phyloP scores from a whole-genome alignment of 1,140 invertebrate species.

The Trissolcus basalis region DNA sequence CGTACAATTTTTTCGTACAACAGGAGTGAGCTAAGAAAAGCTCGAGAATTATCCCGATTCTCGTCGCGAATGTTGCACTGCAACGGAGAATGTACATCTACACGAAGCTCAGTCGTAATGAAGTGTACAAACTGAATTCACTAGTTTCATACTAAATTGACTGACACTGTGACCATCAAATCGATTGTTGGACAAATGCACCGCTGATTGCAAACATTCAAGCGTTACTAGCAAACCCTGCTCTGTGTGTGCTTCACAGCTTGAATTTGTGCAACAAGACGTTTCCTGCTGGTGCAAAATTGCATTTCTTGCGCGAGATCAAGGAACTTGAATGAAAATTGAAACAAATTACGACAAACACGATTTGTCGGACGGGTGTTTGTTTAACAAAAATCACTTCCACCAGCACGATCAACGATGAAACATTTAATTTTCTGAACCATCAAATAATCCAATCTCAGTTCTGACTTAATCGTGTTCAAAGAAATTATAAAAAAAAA shows the following conservation, averaged over 20 bases:
- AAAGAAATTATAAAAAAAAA: too few species aligned
- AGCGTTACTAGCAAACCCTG: background rate
- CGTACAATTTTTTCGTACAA: background rate
- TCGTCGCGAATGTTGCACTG: slow-evolving; percentile 6
- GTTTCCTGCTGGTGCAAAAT: background rate
- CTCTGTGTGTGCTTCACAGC: slow-evolving; percentile 18
- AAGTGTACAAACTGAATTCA: slow-evolving; percentile 32
- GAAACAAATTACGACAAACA: background rate
- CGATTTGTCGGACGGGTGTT: too few species aligned
- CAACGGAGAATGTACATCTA: slow-evolving; percentile 1
- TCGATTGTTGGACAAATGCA: slow-evolving; percentile 27
- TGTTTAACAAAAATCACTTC: too few species aligned
- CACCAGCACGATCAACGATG: too few species aligned
- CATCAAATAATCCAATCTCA: too few species aligned
- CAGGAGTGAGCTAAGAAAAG: slow-evolving; percentile 1
- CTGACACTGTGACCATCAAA: slow-evolving; percentile 16
- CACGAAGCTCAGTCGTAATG: slow-evolving; percentile 8
- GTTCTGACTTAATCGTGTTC: too few species aligned
- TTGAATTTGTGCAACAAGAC: slow-evolving; percentile 12
- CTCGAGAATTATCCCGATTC: slow-evolving; percentile 1
- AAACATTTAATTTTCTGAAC: too few species aligned
- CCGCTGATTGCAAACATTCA: slow-evolving; percentile 36
- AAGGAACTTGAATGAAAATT: background rate
- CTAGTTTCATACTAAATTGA: slow-evolving; percentile 22
- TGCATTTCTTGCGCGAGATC: background rate